phyloP scores from a whole-genome alignment of 1,140 invertebrate genomes.

The Diachasma alloeum region DNA sequence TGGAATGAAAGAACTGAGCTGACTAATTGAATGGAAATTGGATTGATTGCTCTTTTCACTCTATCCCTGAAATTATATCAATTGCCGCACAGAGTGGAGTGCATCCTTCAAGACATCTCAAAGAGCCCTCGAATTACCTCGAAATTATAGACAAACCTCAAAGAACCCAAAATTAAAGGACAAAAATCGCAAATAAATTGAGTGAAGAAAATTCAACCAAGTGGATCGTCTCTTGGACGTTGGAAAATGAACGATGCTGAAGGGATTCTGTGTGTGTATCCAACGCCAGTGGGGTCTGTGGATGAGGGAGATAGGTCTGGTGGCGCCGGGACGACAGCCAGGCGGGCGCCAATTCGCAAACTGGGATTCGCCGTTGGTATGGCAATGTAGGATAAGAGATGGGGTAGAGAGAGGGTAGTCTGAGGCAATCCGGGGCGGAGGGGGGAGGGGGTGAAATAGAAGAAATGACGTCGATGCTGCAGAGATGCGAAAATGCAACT shows the following conservation, averaged over 20 bases:
- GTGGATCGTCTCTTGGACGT: constrained; percentile 16
- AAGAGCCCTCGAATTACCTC: neutral
- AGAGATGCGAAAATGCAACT: constrained; percentile 3
- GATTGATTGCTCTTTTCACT: neutral
- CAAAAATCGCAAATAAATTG: constrained; percentile 1
- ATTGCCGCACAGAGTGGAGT: neutral
- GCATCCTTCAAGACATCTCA: neutral
- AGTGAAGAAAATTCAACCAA: neutral
- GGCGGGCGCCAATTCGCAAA: constrained; percentile 59
- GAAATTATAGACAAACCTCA: neutral
- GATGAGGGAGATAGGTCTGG: constrained; percentile 40
- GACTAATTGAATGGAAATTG: neutral
- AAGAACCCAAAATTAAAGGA: neutral
- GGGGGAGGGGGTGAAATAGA: neutral
- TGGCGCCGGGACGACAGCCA: constrained; percentile 63
- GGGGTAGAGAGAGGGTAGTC: constrained; percentile 3
- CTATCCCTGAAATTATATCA: neutral
- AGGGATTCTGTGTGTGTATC: neutral
- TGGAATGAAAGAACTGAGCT: too few species aligned
- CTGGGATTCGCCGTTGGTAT: constrained; percentile 52
- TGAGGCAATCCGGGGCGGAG: neutral
- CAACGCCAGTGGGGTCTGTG: constrained; percentile 8
- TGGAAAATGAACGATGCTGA: constrained; percentile 33
- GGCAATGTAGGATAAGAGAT: constrained; percentile 23
- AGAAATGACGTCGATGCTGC: neutral